These are phyloP conservation scores for Sciurus niger DNA, from an alignment of 2,113 vertebrate genomes.

Conservation along the genomic window DNA sequence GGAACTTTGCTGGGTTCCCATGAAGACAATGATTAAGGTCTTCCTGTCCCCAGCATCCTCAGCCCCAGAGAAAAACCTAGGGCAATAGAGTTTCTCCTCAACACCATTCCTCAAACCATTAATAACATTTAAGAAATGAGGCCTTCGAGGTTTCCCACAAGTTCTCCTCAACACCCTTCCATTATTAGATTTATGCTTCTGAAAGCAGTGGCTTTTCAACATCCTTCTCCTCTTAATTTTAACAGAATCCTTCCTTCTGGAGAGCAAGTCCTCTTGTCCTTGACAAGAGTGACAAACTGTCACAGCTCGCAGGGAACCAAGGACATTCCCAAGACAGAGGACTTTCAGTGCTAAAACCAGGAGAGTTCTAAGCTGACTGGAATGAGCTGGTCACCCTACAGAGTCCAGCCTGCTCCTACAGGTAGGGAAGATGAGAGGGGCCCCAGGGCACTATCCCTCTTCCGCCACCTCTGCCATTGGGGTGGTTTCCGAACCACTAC, in stretches of 20 bases:
- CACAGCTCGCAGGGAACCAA: background rate
- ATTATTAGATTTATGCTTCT: background rate
- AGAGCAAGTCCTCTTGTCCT: background rate
- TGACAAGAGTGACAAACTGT: background rate
- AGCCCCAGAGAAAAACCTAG: conserved; percentile 29
- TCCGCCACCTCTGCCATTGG: too few relatives aligned
- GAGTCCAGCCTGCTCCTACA: background rate
- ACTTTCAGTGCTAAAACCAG: background rate
- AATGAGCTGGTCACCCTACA: background rate
- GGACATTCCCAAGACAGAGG: background rate
- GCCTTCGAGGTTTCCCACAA: background rate
- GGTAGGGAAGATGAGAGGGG: too few relatives aligned
- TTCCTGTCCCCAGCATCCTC: conserved; percentile 59
- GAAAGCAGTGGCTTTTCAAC: background rate
- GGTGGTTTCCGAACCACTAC: background rate
- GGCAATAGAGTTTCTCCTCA: conserved; percentile 61
- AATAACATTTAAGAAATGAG: conserved; percentile 57
- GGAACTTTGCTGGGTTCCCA: background rate
- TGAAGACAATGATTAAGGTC: conserved; percentile 65
- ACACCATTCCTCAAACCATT: conserved; percentile 48
- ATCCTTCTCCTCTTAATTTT: background rate
- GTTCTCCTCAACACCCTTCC: background rate
- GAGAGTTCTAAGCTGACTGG: background rate
- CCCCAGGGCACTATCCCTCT: background rate
- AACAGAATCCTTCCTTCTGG: background rate